Conservation (phyloP, 2,888 invertebrate genomes). For the Trimorus sp. region DNA sequence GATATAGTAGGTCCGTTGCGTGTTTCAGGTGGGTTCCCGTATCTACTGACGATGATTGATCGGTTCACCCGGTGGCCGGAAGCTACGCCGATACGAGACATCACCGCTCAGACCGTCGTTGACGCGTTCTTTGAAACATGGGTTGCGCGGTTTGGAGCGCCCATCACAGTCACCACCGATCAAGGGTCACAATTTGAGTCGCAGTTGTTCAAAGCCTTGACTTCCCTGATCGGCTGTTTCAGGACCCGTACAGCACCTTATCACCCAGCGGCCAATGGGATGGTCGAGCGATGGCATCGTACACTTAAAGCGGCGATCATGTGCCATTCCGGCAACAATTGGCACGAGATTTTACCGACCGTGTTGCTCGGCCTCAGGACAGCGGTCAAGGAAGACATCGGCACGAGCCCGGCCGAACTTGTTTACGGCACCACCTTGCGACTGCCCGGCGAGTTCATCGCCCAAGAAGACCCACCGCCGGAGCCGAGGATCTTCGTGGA, state of each 20-base stretch:
- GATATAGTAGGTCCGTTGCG: slow-evolving; percentile 70
- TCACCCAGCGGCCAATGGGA: slow-evolving; percentile 66
- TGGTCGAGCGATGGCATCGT: slow-evolving; percentile 65
- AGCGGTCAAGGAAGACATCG: slow-evolving; percentile 58
- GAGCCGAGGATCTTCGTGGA: too few relatives aligned
- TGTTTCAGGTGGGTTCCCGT: slow-evolving; percentile 69
- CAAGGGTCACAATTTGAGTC: slow-evolving; percentile 64
- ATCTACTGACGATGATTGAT: slow-evolving; percentile 74
- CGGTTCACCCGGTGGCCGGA: slow-evolving; percentile 70
- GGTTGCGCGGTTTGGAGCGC: slow-evolving; percentile 44
- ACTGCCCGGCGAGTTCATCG: too few relatives aligned
- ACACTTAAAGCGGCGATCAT: slow-evolving; percentile 63
- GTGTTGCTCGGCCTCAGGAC: slow-evolving; percentile 6
- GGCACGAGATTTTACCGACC: slow-evolving; percentile 43
- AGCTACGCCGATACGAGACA: slow-evolving; percentile 6
- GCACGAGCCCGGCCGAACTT: too few relatives aligned
- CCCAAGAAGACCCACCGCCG: too few relatives aligned
- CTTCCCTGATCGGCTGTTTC: too few relatives aligned
- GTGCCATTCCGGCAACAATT: slow-evolving; percentile 40
- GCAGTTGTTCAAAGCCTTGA: slow-evolving; percentile 53
- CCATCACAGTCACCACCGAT: slow-evolving; percentile 31
- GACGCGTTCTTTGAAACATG: slow-evolving; percentile 29
- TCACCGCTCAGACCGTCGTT: slow-evolving; percentile 18
- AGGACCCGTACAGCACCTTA: slow-evolving; percentile 43
- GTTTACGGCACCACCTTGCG: too few relatives aligned